Conservation (phyloP, 1,140 invertebrate genomes). For the Sycobia sp. region DNA sequence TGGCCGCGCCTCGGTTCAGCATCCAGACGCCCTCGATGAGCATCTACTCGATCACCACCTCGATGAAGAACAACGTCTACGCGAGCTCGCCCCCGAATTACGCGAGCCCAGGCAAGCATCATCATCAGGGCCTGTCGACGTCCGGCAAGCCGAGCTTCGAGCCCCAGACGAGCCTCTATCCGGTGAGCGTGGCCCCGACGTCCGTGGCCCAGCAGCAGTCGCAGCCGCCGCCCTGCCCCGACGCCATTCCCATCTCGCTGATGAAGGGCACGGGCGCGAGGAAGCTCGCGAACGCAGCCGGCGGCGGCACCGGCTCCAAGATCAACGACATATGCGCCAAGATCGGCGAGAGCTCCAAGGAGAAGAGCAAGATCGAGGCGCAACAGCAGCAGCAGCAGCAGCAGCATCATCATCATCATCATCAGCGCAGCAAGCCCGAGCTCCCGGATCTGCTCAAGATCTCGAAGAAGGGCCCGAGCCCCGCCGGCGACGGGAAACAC, state of each 20-base stretch:
- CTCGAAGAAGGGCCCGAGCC: constrained; percentile 44
- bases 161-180: constrained; percentile 24
- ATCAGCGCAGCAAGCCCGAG: constrained; percentile 47
- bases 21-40: constrained; percentile 49
- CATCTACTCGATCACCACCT: constrained; percentile 45
- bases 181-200: too few species aligned
- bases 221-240: constrained; percentile 57
- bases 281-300: constrained; percentile 52
- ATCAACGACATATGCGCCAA: constrained; percentile 60
- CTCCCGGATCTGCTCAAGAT: constrained; percentile 57
- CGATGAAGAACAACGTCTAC: constrained; percentile 43
- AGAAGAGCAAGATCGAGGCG: constrained; percentile 53
- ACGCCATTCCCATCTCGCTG: constrained; percentile 56
- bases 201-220: too few species aligned
- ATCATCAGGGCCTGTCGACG: constrained; percentile 1
- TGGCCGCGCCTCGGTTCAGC: constrained; percentile 42
- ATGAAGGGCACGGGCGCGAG: constrained; percentile 50
- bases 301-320: constrained; percentile 51
- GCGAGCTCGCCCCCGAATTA: constrained; percentile 20
- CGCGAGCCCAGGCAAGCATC: constrained; percentile 12
- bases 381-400: too few species aligned
- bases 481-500: constrained; percentile 49
- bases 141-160: constrained; percentile 8
- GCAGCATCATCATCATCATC: too few species aligned
- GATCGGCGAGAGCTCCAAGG: constrained; percentile 57